Evolutionary conservation across 2,888 invertebrate genomes (phyloP).

Genomic region (Oegoconia quadripuncta): DNA sequence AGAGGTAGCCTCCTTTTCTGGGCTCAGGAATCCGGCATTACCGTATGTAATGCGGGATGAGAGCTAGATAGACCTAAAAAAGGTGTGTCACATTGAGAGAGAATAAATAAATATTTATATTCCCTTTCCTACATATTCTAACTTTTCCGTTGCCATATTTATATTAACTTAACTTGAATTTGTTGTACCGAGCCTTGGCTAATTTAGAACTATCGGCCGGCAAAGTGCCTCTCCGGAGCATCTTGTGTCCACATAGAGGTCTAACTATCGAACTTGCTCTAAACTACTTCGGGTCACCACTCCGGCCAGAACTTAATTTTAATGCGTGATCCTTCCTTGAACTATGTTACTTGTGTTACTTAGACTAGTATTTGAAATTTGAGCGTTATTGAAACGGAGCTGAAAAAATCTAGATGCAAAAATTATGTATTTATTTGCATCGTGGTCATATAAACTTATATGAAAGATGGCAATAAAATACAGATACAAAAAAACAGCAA

Average conservation of each 20-base stretch:
- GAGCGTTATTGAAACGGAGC: too few relatives aligned
- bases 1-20: too few relatives aligned
- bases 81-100: too few relatives aligned
- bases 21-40: too few relatives aligned
- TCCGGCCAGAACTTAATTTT: constrained; percentile 45
- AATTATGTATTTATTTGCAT: too few relatives aligned
- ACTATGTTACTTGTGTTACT: constrained; percentile 5
- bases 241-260: constrained; percentile 48
- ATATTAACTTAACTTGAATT: not conserved
- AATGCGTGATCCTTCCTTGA: constrained; percentile 34
- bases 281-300: constrained; percentile 55
- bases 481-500: too few relatives aligned
- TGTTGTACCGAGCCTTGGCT: constrained; percentile 38
- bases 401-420: too few relatives aligned
- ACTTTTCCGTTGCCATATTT: not conserved
- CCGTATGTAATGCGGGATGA: too few relatives aligned
- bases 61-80: too few relatives aligned
- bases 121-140: not conserved
- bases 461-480: too few relatives aligned
- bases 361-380: not conserved
- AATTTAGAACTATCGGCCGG: constrained; percentile 70
- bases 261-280: constrained; percentile 41
- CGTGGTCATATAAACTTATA: too few relatives aligned
- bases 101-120: too few relatives aligned
- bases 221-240: constrained; percentile 58